Percentiles rank a stretch among this genome's conserved stretches.
phyloP scores from a whole-genome alignment of 2,113 vertebrate species.

The Albula goreensis region DNA sequence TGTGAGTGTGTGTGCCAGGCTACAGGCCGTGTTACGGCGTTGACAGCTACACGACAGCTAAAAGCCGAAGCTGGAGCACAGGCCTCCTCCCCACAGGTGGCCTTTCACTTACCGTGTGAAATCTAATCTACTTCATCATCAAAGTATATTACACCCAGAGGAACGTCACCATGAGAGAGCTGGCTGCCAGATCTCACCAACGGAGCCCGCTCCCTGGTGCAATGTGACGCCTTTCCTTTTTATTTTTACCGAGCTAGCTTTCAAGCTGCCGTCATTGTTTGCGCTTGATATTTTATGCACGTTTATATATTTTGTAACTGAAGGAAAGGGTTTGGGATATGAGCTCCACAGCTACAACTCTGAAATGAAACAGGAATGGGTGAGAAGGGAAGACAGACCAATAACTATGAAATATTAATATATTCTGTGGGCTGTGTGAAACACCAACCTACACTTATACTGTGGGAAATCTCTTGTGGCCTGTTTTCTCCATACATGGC shows the following conservation, averaged over 20 bases:
- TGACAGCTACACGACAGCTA: conserved; percentile 85
- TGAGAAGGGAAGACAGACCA: not conserved
- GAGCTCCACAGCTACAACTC: not conserved
- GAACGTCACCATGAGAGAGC: conserved; percentile 76
- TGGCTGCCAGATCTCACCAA: conserved; percentile 75
- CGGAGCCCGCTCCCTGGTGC: conserved; percentile 63
- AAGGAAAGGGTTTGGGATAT: not conserved
- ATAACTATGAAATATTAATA: not conserved
- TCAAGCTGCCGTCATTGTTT: conserved; percentile 65
- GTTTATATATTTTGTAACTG: not conserved
- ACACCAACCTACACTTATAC: not conserved
- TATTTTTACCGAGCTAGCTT: conserved; percentile 52
- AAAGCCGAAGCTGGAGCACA: conserved; percentile 66
- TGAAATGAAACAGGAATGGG: not conserved
- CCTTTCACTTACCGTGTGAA: conserved; percentile 78
- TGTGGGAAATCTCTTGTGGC: too few species aligned
- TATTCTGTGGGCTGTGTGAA: not conserved
- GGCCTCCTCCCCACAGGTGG: conserved; percentile 83
- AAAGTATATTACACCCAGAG: conserved; percentile 77
- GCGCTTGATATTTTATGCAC: conserved; percentile 54
- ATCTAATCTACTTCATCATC: conserved; percentile 85
- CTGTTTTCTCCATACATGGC: too few species aligned
- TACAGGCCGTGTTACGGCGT: conserved; percentile 77
- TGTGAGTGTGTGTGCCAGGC: conserved; percentile 45
- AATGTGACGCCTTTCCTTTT: conserved; percentile 63